Conservation (phyloP, 2,797 vertebrate species). For the Catamblyrhynchus diadema region DNA sequence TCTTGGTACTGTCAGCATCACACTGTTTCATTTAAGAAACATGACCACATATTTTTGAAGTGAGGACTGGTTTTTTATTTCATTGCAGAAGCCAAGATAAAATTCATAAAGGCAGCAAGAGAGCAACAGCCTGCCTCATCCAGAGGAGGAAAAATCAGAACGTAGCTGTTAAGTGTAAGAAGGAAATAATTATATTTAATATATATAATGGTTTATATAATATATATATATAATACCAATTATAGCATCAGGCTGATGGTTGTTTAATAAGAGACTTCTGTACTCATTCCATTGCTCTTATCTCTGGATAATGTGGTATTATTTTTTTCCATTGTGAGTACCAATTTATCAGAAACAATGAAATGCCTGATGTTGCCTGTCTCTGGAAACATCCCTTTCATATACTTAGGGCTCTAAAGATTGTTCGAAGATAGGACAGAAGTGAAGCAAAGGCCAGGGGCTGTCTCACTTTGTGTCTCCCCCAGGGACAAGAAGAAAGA, state of each 20-base stretch:
- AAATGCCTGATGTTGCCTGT: background rate
- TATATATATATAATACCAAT: background rate
- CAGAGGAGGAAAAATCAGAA: background rate
- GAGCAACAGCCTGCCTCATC: background rate
- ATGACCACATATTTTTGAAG: conserved; percentile 50
- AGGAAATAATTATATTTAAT: background rate
- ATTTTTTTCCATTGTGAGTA: background rate
- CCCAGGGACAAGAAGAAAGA: rapidly evolving
- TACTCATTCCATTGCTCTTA: background rate
- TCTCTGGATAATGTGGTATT: background rate
- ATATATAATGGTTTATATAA: background rate
- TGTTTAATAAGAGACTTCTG: background rate
- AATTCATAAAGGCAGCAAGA: conserved; percentile 13
- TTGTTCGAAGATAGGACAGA: background rate
- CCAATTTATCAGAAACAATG: background rate
- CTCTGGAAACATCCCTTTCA: background rate
- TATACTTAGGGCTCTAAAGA: background rate
- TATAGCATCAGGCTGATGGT: background rate
- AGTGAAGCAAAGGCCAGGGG: background rate
- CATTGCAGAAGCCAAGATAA: background rate
- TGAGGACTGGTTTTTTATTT: conserved; percentile 49
- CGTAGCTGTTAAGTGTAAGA: background rate
- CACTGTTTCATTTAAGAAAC: conserved; percentile 40
- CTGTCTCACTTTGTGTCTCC: background rate
- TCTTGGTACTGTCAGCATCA: background rate